Evolutionary conservation across 2,888 invertebrate genomes (phyloP), one percentile per base, ranked within the genome.

Genomic region (Microdon myrmicae): DNA sequence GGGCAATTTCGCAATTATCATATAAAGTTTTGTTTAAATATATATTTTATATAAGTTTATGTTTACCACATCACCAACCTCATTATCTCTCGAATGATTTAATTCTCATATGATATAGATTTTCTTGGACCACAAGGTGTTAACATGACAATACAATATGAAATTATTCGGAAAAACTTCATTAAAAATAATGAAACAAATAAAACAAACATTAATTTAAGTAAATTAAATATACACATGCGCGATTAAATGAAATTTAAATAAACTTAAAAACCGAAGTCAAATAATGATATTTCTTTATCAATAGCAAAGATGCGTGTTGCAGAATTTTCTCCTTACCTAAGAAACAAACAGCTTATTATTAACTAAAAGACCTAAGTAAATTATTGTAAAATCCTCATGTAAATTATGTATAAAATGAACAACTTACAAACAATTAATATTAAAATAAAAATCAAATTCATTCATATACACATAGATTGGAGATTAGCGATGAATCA

Each of bases 121-220:
- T 56, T 67, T 68, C 49, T 70, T 69, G 70, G 70, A 70, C 70
- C 70, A 70, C 68, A 69, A 56, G 68, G 69, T 70, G 69, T 69
- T 70, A 69, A 70, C 69, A 69, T 68, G 70, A 70, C 70, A 70
- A 70, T 70, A 70, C 69, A 68, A 68, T 44, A 45, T n/a, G 12
- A 44, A 59, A 37, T 44, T 55, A 66, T 48, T 59, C 48, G 22
- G 45, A 58, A n/a, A n/a, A 58, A 54, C 31, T 47, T 10, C 25
- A 13, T 39, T 49, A 34, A 39, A 41, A 59, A 26, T 7, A 44
- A 37, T 31, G 31, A 58, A 23, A 13, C 13, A n/a, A 43, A 14
- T 58, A 39, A 53, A 17, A 37, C 4, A 37, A 10, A 23, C 14
- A 38, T 12, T 23, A 3, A 38, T 32, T 56, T 64, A 64, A 64